Base-by-base conservation (phyloP, 2,113 vertebrate genomes). In the Typhlomys cinereus region DNA sequence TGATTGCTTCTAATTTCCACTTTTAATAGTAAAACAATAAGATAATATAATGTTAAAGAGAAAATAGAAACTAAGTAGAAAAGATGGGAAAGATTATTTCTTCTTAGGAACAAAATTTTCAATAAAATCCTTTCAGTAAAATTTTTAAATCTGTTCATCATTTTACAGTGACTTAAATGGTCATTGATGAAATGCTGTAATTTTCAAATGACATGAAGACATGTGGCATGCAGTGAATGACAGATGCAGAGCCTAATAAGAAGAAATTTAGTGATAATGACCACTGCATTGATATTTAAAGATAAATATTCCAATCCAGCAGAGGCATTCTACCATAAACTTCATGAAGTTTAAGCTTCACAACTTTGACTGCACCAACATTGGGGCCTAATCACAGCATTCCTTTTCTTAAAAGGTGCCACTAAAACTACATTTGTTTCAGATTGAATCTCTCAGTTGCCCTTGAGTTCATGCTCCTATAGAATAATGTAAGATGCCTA, bases 181-280 rank as follows among this genome's bases (percentile, higher is more conserved):
- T 73, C 21, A 88, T 4, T 76, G 54, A 59, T 81, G 14, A 82
- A 79, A 78, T 69, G 29, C 17, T 83, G 70, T 71, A 14, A 50
- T 73, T 90, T 89, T 39, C 34, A 93, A 92, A 67, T 62, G 75
- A 79, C 62, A 61, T 86, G 46, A 93, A 54, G 44, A 23, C 52
- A 94, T 95, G 66, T 86, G 27, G 46, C 75, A 67, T 64, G 59
- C 3, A 44, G 15, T 57, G 1, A 31, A 52, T 23, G 62, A 64
- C 2, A 41, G 39, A 50, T 67, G 85, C 1, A 54, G 59, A 76
- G 67, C 39, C 84, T 76, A 84, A 73, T 44, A 75, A 69, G 62
- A 21, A 81, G 23, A 90, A 88, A 90, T 85, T 91, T 57, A 61
- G 2, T 80, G 13, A 90, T 39, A 83, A 78, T 79, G 23, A 50